Evolutionary conservation across 2,113 vertebrate species (phyloP), one percentile per base, ranked within the genome.

Genomic region (Apodemus sylvaticus): DNA sequence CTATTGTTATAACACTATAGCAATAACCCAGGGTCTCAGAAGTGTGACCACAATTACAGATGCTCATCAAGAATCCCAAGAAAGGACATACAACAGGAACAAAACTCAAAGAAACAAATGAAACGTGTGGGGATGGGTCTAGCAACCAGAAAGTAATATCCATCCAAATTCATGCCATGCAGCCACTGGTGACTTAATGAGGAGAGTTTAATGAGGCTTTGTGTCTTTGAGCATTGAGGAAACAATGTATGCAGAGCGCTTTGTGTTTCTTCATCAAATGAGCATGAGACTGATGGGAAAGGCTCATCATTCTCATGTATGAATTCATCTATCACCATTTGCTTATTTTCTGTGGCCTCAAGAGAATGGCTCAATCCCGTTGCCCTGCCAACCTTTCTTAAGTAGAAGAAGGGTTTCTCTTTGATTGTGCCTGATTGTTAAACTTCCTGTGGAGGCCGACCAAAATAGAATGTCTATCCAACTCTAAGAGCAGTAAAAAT

Each of bases 121-220:
- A 86, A 48, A 55, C 3, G 51, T 34, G 5, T 11, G 34, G 6
- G 9, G n/a, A 0, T 10, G n/a, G 68, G 76, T 79, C 94, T 86
- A 92, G 96, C 91, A 97, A 95, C 95, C 92, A 94, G 77, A 71
- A 92, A 96, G 85, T 64, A 77, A 82, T 70, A 94, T 39, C 74
- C 58, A 78, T 96, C 93, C 77, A 83, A 94, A 94, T 96, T 94
- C 90, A 93, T 86, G 71, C 82, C 42, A 6, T 73, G 77, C n/a
- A 90, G 85, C 42, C 89, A 66, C 51, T 79, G 45, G 45, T 64
- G 90, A 24, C 73, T 96, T 94, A 93, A 86, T 34, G 78, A 76
- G 31, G 48, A 88, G 86, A 48, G 51, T 86, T 51, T 92, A 87
- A 92, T 85, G 81, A 90, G 45, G 51, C 85, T 97, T 96, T 97